These are phyloP conservation scores for Brachionus calyciflorus DNA, from an alignment of 1,140 invertebrate species.

Conservation along the genomic window DNA sequence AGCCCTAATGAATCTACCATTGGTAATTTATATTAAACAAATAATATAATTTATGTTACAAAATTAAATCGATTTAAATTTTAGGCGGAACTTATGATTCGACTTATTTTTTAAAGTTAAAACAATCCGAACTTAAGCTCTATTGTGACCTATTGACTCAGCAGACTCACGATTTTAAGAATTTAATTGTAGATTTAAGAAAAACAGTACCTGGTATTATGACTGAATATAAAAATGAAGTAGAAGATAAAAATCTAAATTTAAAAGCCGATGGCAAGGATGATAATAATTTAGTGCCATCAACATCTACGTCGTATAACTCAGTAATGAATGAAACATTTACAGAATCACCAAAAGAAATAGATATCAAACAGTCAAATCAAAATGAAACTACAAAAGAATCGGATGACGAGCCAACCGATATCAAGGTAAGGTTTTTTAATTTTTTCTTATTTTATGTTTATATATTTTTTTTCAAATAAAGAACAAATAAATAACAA, in stretches of 20 bases:
- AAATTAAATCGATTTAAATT: neutral
- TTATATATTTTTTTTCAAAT: too few species aligned
- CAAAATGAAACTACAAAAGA: too few species aligned
- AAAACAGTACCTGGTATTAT: neutral
- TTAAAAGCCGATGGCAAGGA: neutral
- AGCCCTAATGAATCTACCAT: neutral
- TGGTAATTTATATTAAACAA: neutral
- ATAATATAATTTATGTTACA: neutral
- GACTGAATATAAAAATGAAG: neutral
- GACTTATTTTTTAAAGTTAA: conserved; percentile 26
- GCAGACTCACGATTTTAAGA: conserved; percentile 23
- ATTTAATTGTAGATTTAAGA: neutral
- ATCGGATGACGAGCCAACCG: neutral
- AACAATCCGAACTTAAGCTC: conserved; percentile 20
- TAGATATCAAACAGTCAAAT: too few species aligned
- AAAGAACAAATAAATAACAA: too few species aligned
- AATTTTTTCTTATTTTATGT: too few species aligned
- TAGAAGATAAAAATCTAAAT: neutral
- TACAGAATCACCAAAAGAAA: too few species aligned
- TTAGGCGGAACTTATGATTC: conserved; percentile 34
- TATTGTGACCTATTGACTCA: conserved; percentile 30
- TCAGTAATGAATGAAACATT: neutral
- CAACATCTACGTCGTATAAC: too few species aligned
- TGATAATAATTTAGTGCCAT: too few species aligned
- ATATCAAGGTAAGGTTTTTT: neutral